phyloP scores from a whole-genome alignment of 2,797 vertebrate species.

The Propithecus deckenii region DNA sequence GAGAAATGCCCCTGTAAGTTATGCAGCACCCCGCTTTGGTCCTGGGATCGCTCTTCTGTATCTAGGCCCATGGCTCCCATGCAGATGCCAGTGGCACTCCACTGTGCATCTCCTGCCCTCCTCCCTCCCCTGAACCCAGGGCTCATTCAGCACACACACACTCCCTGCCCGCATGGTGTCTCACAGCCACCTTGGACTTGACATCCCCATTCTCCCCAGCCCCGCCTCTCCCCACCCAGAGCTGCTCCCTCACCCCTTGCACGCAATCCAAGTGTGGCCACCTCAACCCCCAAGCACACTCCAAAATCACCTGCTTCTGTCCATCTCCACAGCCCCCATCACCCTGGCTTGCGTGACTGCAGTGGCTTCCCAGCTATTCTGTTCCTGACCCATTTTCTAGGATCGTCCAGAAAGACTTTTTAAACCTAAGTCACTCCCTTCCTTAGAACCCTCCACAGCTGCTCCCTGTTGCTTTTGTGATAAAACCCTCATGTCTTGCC shows the following conservation, averaged over 20 bases:
- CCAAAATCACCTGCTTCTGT: not conserved
- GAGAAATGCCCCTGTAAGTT: not conserved
- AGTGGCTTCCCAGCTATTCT: not conserved
- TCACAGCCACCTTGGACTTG: not conserved
- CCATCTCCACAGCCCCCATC: too few relatives aligned
- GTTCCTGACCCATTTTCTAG: not conserved
- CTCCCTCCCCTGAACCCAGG: not conserved
- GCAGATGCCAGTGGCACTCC: not conserved
- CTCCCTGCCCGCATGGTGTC: not conserved
- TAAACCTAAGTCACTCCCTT: not conserved
- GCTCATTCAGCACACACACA: not conserved
- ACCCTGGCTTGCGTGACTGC: fast-evolving
- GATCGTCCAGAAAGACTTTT: not conserved
- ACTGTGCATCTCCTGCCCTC: not conserved
- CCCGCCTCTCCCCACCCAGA: too few relatives aligned
- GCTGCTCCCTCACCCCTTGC: not conserved
- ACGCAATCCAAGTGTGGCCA: fast-evolving
- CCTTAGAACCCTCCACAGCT: not conserved
- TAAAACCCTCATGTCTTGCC: not conserved
- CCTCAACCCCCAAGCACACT: not conserved
- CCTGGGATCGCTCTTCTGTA: not conserved
- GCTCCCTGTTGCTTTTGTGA: not conserved
- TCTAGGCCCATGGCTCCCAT: not conserved
- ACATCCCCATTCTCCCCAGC: too few relatives aligned
- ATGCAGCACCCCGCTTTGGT: fast-evolving